These are phyloP conservation scores for Enteromius anoplus DNA, from an alignment of 2,797 vertebrate genomes.

Conservation along the genomic window DNA sequence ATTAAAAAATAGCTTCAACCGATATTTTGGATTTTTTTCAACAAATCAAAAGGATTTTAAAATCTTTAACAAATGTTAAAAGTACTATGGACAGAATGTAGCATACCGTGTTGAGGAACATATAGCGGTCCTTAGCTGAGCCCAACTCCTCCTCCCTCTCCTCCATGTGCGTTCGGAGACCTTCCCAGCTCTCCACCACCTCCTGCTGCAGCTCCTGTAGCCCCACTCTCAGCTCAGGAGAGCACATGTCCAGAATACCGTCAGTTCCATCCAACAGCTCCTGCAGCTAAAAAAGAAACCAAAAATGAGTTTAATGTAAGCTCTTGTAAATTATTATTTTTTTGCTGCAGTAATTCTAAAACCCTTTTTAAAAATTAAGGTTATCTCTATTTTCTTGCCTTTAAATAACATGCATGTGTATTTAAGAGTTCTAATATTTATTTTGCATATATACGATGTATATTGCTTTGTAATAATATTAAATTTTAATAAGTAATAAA, in stretches of 20 bases:
- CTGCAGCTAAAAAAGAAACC: constrained; percentile 77
- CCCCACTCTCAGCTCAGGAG: constrained; percentile 64
- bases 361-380: not conserved
- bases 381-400: not conserved
- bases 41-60: not conserved
- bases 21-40: not conserved
- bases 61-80: not conserved
- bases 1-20: too few relatives aligned
- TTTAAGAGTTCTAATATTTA: not conserved
- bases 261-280: constrained; percentile 77
- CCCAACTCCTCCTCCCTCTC: constrained; percentile 76
- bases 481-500: too few relatives aligned
- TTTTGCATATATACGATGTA: not conserved
- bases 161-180: constrained; percentile 73
- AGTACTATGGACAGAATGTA: constrained; percentile 51
- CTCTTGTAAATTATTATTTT: not conserved
- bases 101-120: constrained; percentile 80
- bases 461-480: not conserved
- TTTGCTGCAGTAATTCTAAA: not conserved
- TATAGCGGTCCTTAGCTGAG: constrained; percentile 69
- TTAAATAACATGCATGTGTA: not conserved
- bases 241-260: constrained; percentile 68
- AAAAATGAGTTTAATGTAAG: not conserved
- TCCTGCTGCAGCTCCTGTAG: constrained; percentile 80
- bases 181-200: constrained; percentile 81